Evolutionary conservation across 92 coral and sea anemone species (phyloP).

Genomic region (Porites cylindrica): DNA sequence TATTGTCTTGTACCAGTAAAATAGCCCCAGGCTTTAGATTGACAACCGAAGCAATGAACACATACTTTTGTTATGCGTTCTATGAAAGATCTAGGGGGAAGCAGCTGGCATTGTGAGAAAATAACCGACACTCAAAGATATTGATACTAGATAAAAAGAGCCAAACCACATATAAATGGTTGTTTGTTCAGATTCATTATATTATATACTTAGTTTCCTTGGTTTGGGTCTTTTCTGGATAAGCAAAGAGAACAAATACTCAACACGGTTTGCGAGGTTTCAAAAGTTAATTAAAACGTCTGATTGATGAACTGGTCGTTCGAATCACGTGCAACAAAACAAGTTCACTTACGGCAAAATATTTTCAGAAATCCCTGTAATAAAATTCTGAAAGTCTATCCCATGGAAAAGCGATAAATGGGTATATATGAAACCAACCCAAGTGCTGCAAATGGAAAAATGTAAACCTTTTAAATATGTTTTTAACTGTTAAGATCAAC

Average conservation of each 20-base stretch:
- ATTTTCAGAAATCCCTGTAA: neutral
- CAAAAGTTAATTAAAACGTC: neutral
- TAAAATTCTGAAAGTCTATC: conserved; percentile 8
- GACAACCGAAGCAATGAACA: conserved; percentile 26
- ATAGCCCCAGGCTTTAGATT: conserved; percentile 8
- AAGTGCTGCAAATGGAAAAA: neutral
- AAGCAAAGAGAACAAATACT: neutral
- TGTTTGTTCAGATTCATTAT: neutral
- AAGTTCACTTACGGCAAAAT: neutral
- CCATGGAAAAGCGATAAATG: neutral
- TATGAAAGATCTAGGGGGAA: conserved; percentile 8
- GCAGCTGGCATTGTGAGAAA: conserved; percentile 27
- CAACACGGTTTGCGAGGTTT: neutral
- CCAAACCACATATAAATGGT: neutral
- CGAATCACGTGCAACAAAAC: conserved; percentile 24
- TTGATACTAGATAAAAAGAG: neutral
- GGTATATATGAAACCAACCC: neutral
- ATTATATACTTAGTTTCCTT: neutral
- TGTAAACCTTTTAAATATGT: neutral
- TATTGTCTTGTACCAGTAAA: conserved; percentile 23
- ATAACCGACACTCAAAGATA: neutral
- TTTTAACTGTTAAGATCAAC: neutral
- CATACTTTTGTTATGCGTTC: conserved; percentile 9
- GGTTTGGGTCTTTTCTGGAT: neutral
- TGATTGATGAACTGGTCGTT: neutral